A percentile compares a stretch with the other conserved stretches of the same genome.
phyloP scores from a whole-genome alignment of 2,113 vertebrate genomes.

The Amphiprion ocellaris region DNA sequence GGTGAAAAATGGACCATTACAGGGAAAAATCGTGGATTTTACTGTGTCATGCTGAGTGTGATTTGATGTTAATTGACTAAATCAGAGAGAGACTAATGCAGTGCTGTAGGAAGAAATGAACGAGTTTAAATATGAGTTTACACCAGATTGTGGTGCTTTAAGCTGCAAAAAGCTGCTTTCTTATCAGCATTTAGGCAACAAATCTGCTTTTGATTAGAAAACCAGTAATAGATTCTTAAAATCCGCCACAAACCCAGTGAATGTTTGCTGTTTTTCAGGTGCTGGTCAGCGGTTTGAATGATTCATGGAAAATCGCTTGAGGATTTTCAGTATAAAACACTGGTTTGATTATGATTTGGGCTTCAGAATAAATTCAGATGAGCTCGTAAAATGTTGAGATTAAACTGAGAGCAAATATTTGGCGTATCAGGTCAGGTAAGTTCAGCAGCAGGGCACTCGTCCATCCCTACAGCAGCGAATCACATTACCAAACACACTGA shows the following conservation, averaged over 20 bases:
- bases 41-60: neutral
- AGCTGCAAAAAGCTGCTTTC: too few species aligned
- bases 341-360: neutral
- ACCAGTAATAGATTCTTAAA: too few species aligned
- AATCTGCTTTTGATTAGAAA: too few species aligned
- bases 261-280: neutral
- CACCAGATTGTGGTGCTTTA: too few species aligned
- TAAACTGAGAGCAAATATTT: conserved; percentile 32
- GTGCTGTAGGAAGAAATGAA: neutral
- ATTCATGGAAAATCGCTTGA: neutral
- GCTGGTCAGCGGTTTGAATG: neutral
- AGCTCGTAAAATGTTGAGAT: conserved; percentile 17
- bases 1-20: neutral
- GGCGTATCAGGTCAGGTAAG: conserved; percentile 43
- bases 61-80: neutral
- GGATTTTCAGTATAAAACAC: neutral
- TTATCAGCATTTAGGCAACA: too few species aligned
- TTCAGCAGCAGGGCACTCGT: conserved; percentile 69
- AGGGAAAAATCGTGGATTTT: too few species aligned
- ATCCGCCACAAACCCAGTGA: too few species aligned
- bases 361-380: conserved; percentile 40
- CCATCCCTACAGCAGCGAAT: conserved; percentile 67
- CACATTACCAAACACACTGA: conserved; percentile 78
- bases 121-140: too few species aligned
- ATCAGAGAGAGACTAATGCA: neutral